phyloP scores from a whole-genome alignment of 2,113 vertebrate species.

The Synodontis membranacea region DNA sequence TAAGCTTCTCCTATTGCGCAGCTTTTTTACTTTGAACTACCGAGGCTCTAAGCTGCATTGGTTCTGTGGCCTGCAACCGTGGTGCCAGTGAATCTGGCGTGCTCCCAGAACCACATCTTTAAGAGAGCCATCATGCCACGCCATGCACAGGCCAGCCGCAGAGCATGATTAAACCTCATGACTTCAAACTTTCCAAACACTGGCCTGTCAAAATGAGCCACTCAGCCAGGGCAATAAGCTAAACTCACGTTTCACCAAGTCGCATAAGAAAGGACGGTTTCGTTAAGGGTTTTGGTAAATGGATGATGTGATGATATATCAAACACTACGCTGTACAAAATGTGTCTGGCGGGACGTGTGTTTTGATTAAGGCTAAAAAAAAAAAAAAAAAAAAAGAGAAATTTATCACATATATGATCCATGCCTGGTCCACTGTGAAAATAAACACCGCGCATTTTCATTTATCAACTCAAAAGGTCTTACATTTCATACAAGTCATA shows the following conservation, averaged over 20 bases:
- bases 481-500: not conserved
- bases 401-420: constrained; percentile 16
- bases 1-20: constrained; percentile 41
- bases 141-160: constrained; percentile 56
- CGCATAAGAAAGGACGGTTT: constrained; percentile 37
- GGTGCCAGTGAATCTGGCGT: constrained; percentile 57
- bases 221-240: constrained; percentile 40
- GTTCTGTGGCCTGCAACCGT: constrained; percentile 44
- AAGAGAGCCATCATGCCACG: constrained; percentile 59
- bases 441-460: constrained; percentile 18
- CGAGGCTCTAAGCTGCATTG: constrained; percentile 46
- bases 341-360: constrained; percentile 16
- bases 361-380: constrained; percentile 29
- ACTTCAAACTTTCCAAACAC: constrained; percentile 64
- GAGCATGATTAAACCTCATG: constrained; percentile 62
- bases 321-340: not conserved
- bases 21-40: constrained; percentile 43
- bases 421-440: not conserved
- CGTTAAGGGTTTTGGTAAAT: constrained; percentile 21
- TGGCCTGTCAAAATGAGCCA: constrained; percentile 55
- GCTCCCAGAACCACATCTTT: constrained; percentile 59
- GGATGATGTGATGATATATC: constrained; percentile 25
- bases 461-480: constrained; percentile 20
- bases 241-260: constrained; percentile 51
- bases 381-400: not conserved